phyloP scores from a whole-genome alignment of 2,888 invertebrate genomes.

The Ochropleura leucogaster region DNA sequence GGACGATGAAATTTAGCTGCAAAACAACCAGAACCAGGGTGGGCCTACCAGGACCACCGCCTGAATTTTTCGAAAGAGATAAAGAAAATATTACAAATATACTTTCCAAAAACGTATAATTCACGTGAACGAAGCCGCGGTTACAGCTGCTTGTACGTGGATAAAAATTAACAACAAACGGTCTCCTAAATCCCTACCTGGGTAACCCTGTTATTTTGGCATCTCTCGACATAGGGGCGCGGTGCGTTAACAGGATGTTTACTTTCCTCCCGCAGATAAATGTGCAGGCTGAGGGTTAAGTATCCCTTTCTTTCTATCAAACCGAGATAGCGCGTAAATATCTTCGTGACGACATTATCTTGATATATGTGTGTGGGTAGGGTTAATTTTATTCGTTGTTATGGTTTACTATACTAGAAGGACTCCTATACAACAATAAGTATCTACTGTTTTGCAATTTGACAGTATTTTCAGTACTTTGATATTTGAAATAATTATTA shows the following conservation, averaged over 20 bases:
- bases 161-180: neutral
- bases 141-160: neutral
- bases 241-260: conserved; percentile 79
- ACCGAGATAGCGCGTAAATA: conserved; percentile 50
- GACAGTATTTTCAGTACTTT: neutral
- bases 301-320: conserved; percentile 67
- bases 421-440: neutral
- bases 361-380: conserved; percentile 18
- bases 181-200: conserved; percentile 44
- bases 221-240: conserved; percentile 71
- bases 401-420: neutral
- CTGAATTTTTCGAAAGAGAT: too few relatives aligned
- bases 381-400: neutral
- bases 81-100: neutral
- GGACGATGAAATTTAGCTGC: too few relatives aligned
- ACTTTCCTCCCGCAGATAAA: conserved; percentile 79
- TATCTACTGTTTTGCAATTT: neutral
- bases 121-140: neutral
- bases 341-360: conserved; percentile 25
- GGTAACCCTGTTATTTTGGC: conserved; percentile 69
- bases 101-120: neutral
- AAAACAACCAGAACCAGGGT: too few relatives aligned
- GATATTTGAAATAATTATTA: neutral
- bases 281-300: conserved; percentile 72
- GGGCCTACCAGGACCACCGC: too few relatives aligned